Evolutionary conservation across 2,888 invertebrate genomes (phyloP), one percentile per base, ranked within the genome.

Genomic region (Druceiella hillmani): DNA sequence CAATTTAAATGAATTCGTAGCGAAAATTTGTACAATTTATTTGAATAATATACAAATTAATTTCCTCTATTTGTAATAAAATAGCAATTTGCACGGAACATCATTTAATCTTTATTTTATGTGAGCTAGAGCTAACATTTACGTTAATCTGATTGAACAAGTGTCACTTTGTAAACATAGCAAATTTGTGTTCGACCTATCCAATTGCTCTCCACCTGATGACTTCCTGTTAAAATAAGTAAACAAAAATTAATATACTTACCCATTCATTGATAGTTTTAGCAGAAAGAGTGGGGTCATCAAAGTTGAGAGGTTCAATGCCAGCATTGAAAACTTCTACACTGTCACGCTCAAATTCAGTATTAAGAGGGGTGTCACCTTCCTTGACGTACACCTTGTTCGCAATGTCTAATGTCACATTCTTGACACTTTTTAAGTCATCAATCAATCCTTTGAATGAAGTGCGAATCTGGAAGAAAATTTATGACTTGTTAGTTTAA

Each of bases 241-340:
- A n/a, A n/a, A n/a, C n/a, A n/a, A n/a, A n/a, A n/a, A n/a, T n/a
- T 13, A 17, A 33, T 13, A 27, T 35, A 41, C 46, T 54, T 54
- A 71, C 88, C 88, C 92, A 93, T 20, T 59, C 50, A 55, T 97
- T 97, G 31, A 97, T 91, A 0, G 56, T 59, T 1, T 64, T 50
- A 0, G 70, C 73, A 2, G 78, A 72, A 12, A 55, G 59, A 2
- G 50, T 52, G 2, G 70, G 58, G 14, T 76, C 47, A 0, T 37
- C 49, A 49, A 90, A 90, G 52, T 87, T 58, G 0, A 87, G 44
- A 29, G 66, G 64, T 52, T 82, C 72, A 3, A 81, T 74, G 16
- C 73, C 75, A 1, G 85, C 77, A 27, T 73, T 63, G 54, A 87
- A 89, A 16, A 75, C 64, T 27, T 77, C 70, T 4, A 66, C 54